phyloP scores from a whole-genome alignment of 2,797 vertebrate genomes.

The Pseudochirops corinnae region DNA sequence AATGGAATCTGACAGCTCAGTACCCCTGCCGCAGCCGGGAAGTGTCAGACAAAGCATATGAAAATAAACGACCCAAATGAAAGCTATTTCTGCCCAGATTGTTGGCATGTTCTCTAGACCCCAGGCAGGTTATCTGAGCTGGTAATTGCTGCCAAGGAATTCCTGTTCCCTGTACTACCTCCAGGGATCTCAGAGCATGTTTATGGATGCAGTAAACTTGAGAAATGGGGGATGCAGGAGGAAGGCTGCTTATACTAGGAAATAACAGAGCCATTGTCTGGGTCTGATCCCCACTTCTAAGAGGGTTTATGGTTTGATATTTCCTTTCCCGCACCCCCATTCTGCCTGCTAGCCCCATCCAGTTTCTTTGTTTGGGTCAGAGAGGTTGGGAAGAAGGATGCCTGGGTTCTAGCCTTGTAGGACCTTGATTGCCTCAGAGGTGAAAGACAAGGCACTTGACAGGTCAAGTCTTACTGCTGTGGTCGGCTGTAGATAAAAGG shows the following conservation, averaged over 20 bases:
- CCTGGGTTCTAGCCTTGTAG: background rate
- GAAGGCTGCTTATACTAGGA: conserved; percentile 77
- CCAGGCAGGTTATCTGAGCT: conserved; percentile 83
- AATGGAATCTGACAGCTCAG: conserved; percentile 86
- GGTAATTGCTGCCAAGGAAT: conserved; percentile 88
- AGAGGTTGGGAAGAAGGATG: conserved; percentile 60
- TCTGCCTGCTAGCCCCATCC: background rate
- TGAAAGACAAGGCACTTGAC: background rate
- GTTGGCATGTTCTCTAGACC: conserved; percentile 82
- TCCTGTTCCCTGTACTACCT: conserved; percentile 72
- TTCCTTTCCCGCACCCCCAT: background rate
- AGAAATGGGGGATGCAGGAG: conserved; percentile 61
- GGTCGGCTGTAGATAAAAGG: background rate
- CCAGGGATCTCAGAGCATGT: conserved; percentile 75
- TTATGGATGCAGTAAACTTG: conserved; percentile 76
- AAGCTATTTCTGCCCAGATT: conserved; percentile 83
- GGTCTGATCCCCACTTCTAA: conserved; percentile 48
- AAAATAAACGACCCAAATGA: conserved; percentile 86
- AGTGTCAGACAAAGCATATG: conserved; percentile 84
- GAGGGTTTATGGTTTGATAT: background rate
- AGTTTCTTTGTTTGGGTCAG: conserved; percentile 42
- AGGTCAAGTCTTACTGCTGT: background rate
- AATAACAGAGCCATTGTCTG: conserved; percentile 70
- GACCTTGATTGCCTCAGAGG: background rate
- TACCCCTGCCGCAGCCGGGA: conserved; percentile 81